phyloP scores from a whole-genome alignment of 2,113 vertebrate species.

The Trogon melanurus region DNA sequence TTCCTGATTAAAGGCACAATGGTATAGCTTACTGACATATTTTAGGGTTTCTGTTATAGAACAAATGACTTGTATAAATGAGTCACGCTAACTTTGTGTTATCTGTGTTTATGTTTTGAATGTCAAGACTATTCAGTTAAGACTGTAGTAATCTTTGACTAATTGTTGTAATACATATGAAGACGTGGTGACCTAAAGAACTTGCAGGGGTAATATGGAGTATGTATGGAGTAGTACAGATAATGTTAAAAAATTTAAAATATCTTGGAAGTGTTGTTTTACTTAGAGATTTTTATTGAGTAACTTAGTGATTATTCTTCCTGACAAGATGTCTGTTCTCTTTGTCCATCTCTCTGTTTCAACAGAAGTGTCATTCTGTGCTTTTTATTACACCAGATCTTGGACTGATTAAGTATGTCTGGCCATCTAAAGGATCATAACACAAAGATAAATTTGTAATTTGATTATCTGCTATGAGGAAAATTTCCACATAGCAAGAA shows the following conservation, averaged over 20 bases:
- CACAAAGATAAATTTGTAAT: background rate
- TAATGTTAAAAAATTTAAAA: background rate
- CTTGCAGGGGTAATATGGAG: background rate
- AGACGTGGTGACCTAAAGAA: background rate
- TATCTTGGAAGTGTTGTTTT: background rate
- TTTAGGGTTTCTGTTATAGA: background rate
- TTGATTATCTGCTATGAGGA: background rate
- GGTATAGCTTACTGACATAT: background rate
- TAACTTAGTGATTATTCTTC: background rate
- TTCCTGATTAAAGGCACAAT: background rate
- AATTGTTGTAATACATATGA: background rate
- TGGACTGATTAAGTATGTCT: background rate
- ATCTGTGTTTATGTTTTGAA: background rate
- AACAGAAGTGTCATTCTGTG: background rate
- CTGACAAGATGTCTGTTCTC: background rate
- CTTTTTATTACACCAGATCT: background rate
- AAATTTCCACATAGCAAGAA: background rate
- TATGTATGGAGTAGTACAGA: background rate
- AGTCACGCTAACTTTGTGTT: background rate
- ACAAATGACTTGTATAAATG: background rate
- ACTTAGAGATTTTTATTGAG: background rate
- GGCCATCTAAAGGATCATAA: background rate
- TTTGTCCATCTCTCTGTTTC: background rate
- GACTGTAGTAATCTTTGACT: background rate
- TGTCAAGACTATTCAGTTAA: background rate